phyloP scores from a whole-genome alignment of 2,113 vertebrate genomes.

The Muntiacus reevesi region DNA sequence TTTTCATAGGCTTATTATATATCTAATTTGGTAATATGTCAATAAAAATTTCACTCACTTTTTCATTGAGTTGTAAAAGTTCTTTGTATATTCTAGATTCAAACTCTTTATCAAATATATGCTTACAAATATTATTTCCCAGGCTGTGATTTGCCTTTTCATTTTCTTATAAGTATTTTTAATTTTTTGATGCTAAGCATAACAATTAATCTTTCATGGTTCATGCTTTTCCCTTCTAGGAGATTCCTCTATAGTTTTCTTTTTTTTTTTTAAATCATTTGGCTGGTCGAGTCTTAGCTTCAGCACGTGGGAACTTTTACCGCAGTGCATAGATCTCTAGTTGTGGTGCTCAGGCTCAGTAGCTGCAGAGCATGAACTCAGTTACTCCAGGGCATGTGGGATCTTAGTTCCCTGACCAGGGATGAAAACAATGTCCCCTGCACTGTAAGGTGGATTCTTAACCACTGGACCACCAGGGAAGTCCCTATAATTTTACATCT shows the following conservation, averaged over 20 bases:
- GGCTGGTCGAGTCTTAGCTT: not conserved
- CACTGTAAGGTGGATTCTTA: not conserved
- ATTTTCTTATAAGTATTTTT: not conserved
- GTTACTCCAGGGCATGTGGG: not conserved
- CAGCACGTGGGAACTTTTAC: accelerated
- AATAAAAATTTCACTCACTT: not conserved
- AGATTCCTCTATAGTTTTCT: not conserved
- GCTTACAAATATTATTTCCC: not conserved
- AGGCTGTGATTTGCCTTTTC: not conserved
- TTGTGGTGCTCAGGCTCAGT: not conserved
- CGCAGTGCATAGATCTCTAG: not conserved
- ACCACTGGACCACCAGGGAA: not conserved
- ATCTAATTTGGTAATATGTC: not conserved
- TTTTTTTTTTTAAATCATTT: not conserved
- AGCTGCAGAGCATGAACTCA: not conserved
- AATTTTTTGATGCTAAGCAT: not conserved
- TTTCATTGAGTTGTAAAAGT: not conserved
- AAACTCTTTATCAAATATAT: not conserved
- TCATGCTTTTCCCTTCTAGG: not conserved
- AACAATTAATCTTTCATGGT: not conserved
- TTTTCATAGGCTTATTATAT: not conserved
- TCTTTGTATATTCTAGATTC: not conserved
- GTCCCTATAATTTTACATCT: not conserved
- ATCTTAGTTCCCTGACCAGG: not conserved
- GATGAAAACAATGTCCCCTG: not conserved